phyloP scores from a whole-genome alignment of 1,140 invertebrate species.

The Condylostylus longicornis region DNA sequence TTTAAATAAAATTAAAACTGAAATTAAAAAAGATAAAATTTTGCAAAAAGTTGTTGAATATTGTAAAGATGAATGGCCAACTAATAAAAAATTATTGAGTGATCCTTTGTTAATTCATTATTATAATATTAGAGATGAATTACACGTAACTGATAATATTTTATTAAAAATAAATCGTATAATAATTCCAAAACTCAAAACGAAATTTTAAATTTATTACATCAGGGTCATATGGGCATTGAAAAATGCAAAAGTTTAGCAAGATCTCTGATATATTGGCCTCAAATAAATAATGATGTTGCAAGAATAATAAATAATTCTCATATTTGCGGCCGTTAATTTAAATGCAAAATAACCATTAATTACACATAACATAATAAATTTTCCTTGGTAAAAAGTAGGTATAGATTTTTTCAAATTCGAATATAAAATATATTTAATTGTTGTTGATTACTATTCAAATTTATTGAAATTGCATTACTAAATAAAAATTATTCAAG shows the following conservation, averaged over 20 bases:
- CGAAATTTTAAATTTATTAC: conserved; percentile 26
- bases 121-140: conserved; percentile 20
- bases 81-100: conserved; percentile 15
- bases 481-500: too few species aligned
- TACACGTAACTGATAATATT: conserved; percentile 21
- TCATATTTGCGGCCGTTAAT: conserved; percentile 7
- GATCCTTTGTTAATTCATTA: conserved; percentile 16
- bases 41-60: too few species aligned
- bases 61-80: conserved; percentile 28
- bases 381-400: conserved; percentile 7
- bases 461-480: too few species aligned
- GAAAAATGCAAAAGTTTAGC: conserved; percentile 23
- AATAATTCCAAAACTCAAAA: conserved; percentile 27
- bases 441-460: too few species aligned
- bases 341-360: conserved; percentile 6
- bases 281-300: conserved; percentile 32
- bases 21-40: conserved; percentile 24
- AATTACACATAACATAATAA: conserved; percentile 3
- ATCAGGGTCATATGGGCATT: too few species aligned
- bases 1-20: conserved; percentile 23
- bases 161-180: conserved; percentile 24
- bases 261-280: conserved; percentile 32
- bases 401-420: too few species aligned
- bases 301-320: conserved; percentile 29
- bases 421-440: too few species aligned